phyloP scores from a whole-genome alignment of 2,888 invertebrate genomes.

The Lithosia quadra region DNA sequence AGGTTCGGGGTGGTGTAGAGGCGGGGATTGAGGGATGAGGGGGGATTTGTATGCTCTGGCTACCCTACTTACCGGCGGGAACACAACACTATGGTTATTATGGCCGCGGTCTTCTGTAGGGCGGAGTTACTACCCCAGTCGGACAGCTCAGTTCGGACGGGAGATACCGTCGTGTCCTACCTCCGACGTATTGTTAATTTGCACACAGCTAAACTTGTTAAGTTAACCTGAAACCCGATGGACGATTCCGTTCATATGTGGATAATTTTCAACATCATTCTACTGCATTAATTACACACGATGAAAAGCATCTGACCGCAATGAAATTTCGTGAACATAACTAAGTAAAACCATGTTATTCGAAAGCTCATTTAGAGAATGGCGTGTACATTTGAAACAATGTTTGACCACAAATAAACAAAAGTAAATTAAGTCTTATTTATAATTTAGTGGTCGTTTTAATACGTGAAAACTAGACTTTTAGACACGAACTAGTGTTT shows the following conservation, averaged over 20 bases:
- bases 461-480: not conserved
- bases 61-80: too few relatives aligned
- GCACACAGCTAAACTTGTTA: not conserved
- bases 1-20: too few relatives aligned
- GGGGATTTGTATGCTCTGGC: too few relatives aligned
- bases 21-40: too few relatives aligned
- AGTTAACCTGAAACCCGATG: not conserved
- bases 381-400: constrained; percentile 18
- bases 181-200: too few relatives aligned
- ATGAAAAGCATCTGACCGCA: constrained; percentile 8
- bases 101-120: too few relatives aligned
- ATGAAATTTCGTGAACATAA: constrained; percentile 6
- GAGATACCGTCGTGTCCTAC: too few relatives aligned
- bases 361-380: constrained; percentile 16
- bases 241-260: not conserved
- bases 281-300: not conserved
- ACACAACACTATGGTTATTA: too few relatives aligned
- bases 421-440: constrained; percentile 20
- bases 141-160: too few relatives aligned
- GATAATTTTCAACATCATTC: not conserved
- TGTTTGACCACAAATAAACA: constrained; percentile 35
- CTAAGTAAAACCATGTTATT: constrained; percentile 19
- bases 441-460: not conserved
- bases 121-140: too few relatives aligned
- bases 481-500: not conserved